These are phyloP conservation scores for Rachycentron canadum DNA, from an alignment of 2,797 vertebrate genomes.

Conservation along the genomic window DNA sequence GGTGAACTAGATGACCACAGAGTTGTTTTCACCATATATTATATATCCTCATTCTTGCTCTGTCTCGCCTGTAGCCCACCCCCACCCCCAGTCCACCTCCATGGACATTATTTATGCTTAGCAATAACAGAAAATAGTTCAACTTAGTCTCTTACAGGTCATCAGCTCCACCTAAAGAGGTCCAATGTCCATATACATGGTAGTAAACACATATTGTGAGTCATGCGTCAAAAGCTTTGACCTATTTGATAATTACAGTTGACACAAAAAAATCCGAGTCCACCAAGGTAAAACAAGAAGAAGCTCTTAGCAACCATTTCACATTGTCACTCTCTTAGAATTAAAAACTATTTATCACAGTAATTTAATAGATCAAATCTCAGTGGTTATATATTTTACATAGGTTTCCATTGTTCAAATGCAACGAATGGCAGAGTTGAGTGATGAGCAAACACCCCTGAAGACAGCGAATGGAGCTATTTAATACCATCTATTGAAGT, in stretches of 20 bases:
- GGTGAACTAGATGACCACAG: not conserved
- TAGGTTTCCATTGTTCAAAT: not conserved
- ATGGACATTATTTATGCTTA: slow-evolving; percentile 42
- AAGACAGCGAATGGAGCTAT: not conserved
- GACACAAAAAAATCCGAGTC: not conserved
- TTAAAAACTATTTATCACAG: too few species aligned
- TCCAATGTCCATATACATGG: not conserved
- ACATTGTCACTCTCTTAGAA: not conserved
- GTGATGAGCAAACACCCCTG: not conserved
- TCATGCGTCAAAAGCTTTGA: not conserved
- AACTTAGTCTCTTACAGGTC: slow-evolving; percentile 32
- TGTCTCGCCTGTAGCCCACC: slow-evolving; percentile 4
- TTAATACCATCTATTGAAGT: not conserved
- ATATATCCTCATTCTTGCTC: slow-evolving; percentile 29
- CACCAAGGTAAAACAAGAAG: not conserved
- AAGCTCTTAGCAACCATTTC: not conserved
- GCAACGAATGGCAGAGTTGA: not conserved
- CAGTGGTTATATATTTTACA: not conserved
- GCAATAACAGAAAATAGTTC: slow-evolving; percentile 29
- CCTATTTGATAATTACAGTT: not conserved
- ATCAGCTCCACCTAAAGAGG: slow-evolving; percentile 9
- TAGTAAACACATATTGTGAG: not conserved
- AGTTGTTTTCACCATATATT: slow-evolving; percentile 33
- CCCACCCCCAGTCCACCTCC: not conserved
- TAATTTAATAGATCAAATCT: not conserved